Evolutionary conservation across 2,888 invertebrate species (phyloP), one percentile per base, ranked within the genome.

Genomic region (Scelioninae gen. 1): DNA sequence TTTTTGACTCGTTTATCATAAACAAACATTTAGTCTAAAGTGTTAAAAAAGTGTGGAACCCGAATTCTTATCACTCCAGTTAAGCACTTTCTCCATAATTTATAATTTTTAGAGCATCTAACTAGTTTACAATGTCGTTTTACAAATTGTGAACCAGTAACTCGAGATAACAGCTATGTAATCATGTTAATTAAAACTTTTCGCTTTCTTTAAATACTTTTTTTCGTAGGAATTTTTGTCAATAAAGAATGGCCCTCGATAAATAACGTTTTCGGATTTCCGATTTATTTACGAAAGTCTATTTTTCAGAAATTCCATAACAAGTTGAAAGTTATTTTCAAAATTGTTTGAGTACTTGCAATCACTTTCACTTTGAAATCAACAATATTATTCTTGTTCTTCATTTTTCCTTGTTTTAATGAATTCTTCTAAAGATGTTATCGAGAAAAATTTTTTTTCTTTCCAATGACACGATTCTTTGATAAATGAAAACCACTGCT

Each of bases 61-160:
- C 38, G 45, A 68, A 55, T 29, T 5, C 55, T 68, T 68, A 68
- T 65, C 65, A 15, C 8, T 32, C 32, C 11, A 29, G 13, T 32
- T 5, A 2, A 49, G 29, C 10, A 53, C 65, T 55, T 68, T 68
- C 69, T 69, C 56, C 56, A 58, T 72, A 71, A 60, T 71, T 71
- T 71, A 45, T 47, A 49, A 38, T 49, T 71, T 45, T 60, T 71
- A 15, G 38, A 43, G 13, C 47, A 38, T 29, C 49, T 49, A 58
- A 58, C 49, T n/a, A 49, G 13, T 45, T 16, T 38, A 56, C 68
- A 45, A 69, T 58, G 66, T 66, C 55, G 43, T 68, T 55, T 56
- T 68, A 55, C 55, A 29, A 53, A 66, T 34, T 29, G 65, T 53
- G n/a, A 47, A 45, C 34, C 53, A 40, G 66, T 53, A 66, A 40